Evolutionary conservation across 2,113 vertebrate genomes (phyloP).

Genomic region (Leptosomus discolor): DNA sequence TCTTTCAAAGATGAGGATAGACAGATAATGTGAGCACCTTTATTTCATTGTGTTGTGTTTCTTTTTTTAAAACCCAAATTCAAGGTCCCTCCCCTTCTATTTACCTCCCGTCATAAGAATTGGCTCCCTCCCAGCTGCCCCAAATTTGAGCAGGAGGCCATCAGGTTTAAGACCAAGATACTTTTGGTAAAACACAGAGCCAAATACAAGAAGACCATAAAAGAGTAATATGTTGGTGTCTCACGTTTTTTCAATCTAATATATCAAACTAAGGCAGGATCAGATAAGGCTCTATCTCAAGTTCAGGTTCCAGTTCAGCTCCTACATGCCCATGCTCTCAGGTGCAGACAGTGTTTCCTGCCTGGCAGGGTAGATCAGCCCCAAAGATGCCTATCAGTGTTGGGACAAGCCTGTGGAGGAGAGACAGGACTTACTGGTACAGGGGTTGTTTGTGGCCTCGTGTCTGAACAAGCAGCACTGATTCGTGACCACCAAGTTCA

Average conservation of each 20-base stretch:
- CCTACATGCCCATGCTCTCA: not conserved
- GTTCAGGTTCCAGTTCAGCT: not conserved
- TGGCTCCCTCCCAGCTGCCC: not conserved
- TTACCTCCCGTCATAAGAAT: not conserved
- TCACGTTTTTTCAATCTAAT: not conserved
- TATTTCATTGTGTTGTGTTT: not conserved
- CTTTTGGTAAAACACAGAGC: not conserved
- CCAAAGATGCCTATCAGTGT: too few species aligned
- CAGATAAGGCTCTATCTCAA: not conserved
- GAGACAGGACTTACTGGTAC: not conserved
- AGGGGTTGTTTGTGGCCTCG: not conserved
- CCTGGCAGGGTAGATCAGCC: not conserved
- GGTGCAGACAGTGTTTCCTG: not conserved
- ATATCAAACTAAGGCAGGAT: not conserved
- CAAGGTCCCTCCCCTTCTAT: not conserved
- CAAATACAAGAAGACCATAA: not conserved
- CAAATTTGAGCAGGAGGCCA: not conserved
- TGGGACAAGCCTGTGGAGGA: not conserved
- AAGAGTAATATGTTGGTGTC: not conserved
- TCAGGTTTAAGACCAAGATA: not conserved
- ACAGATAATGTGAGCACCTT: not conserved
- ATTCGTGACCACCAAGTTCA: not conserved
- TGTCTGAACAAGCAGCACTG: not conserved
- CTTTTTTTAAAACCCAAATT: not conserved
- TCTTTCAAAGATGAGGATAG: not conserved